Conservation (phyloP, 2,888 invertebrate genomes). For the Ceramica pisi region DNA sequence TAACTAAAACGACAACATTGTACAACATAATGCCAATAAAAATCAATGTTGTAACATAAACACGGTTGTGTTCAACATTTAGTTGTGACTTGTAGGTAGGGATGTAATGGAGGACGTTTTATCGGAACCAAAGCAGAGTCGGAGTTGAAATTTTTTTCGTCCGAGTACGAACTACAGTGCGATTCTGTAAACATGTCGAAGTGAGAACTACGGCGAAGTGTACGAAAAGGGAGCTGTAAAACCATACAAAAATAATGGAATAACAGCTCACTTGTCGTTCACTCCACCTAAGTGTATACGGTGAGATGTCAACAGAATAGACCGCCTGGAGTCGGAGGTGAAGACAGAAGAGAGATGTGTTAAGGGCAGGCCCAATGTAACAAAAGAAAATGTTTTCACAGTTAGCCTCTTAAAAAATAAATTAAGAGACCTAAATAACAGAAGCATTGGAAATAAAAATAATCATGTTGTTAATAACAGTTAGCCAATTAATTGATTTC, state of each 20-base stretch:
- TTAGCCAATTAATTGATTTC: too few relatives aligned
- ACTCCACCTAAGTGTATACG: too few relatives aligned
- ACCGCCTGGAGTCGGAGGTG: neutral
- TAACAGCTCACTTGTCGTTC: too few relatives aligned
- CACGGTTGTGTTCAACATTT: constrained; percentile 32
- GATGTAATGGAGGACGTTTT: neutral
- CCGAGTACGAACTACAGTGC: neutral
- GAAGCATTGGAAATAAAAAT: neutral
- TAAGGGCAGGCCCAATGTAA: neutral
- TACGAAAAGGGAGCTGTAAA: too few relatives aligned
- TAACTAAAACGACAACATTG: constrained; percentile 39
- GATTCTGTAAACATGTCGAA: too few relatives aligned
- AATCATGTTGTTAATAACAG: too few relatives aligned
- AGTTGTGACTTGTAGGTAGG: constrained; percentile 26
- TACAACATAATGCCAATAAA: constrained; percentile 44
- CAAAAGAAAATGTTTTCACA: neutral
- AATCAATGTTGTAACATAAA: constrained; percentile 54
- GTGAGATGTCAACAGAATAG: too few relatives aligned
- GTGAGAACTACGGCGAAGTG: too few relatives aligned
- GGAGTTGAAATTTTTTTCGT: neutral
- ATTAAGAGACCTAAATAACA: neutral
- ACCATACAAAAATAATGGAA: too few relatives aligned
- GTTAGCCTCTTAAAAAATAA: neutral
- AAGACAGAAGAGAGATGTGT: neutral
- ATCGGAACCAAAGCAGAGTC: neutral